phyloP scores from a whole-genome alignment of 2,888 invertebrate species.

The Phlogophora meticulosa region DNA sequence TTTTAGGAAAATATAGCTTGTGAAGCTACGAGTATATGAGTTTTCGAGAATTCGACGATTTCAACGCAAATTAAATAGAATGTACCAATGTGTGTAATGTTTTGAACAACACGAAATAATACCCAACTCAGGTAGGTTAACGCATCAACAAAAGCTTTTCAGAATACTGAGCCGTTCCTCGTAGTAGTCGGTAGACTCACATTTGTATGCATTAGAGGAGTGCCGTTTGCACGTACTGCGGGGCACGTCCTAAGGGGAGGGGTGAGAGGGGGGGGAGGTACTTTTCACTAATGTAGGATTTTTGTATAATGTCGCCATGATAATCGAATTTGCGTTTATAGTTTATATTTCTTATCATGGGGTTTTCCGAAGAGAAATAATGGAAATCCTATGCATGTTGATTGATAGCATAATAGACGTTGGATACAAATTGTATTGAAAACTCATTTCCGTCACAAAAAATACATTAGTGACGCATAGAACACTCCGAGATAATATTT shows the following conservation, averaged over 20 bases:
- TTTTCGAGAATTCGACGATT: too few species aligned
- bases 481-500: slow-evolving; percentile 32
- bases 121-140: not conserved
- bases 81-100: too few species aligned
- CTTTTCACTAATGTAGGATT: slow-evolving; percentile 22
- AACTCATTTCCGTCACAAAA: not conserved
- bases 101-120: too few species aligned
- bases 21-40: too few species aligned
- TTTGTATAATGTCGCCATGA: slow-evolving; percentile 2
- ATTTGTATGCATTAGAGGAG: slow-evolving; percentile 57
- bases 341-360: not conserved
- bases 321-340: slow-evolving; percentile 21
- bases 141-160: slow-evolving; percentile 4
- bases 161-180: slow-evolving; percentile 39
- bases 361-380: not conserved
- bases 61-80: not conserved
- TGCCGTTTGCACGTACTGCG: slow-evolving; percentile 10
- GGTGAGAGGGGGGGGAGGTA: not conserved
- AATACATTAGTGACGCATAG: not conserved
- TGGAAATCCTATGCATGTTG: not conserved
- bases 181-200: slow-evolving; percentile 19
- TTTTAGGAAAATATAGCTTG: too few species aligned
- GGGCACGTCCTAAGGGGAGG: not conserved
- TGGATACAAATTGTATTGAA: too few species aligned
- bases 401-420: too few species aligned